phyloP scores from a whole-genome alignment of 2,888 invertebrate genomes.

The Ormyrus labotus region DNA sequence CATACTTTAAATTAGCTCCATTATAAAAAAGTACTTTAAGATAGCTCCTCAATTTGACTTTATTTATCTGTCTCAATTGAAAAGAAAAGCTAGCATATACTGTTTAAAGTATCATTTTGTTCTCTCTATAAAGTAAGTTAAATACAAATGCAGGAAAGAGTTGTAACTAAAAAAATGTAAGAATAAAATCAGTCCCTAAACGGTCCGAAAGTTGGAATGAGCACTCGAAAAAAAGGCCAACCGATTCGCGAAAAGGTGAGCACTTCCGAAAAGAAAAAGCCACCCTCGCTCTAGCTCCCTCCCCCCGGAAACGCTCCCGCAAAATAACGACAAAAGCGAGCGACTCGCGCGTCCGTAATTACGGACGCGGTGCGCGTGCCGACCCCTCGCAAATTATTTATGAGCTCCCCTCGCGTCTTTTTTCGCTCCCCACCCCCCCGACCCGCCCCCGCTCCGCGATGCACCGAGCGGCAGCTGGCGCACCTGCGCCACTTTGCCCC shows the following conservation, averaged over 20 bases:
- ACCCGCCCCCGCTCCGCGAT: slow-evolving; percentile 21
- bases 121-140: no score
- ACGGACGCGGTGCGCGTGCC: slow-evolving; percentile 68
- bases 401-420: slow-evolving; percentile 72
- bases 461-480: slow-evolving; percentile 51
- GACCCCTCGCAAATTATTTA: slow-evolving; percentile 73
- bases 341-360: slow-evolving; percentile 64
- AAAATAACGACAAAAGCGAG: background rate
- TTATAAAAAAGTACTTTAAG: no score
- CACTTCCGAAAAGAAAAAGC: background rate
- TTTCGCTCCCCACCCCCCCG: slow-evolving; percentile 5
- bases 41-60: no score
- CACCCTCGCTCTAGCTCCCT: no score
- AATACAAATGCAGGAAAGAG: no score
- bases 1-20: slow-evolving; percentile 7
- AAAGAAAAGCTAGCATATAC: no score
- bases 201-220: no score
- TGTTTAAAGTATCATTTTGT: no score
- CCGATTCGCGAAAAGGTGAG: background rate
- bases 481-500: slow-evolving; percentile 32
- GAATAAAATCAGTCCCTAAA: no score
- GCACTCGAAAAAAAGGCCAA: background rate
- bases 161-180: no score
- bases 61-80: no score
- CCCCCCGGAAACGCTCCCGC: slow-evolving; percentile 35